phyloP scores from a whole-genome alignment of 2,888 invertebrate species.

The Amiota communis region DNA sequence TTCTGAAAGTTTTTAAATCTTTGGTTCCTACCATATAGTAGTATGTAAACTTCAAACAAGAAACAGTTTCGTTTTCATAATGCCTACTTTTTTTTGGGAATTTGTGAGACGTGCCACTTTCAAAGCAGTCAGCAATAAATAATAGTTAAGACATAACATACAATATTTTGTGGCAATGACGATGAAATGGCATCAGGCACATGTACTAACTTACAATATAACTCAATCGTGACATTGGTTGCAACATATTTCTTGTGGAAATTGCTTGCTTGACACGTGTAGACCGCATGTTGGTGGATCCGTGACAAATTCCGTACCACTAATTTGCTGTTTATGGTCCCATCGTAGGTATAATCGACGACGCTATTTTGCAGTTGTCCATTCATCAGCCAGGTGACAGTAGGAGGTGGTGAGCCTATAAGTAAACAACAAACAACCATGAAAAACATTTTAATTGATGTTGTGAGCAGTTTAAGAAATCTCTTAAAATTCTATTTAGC shows the following conservation, averaged over 20 bases:
- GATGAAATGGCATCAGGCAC: no score
- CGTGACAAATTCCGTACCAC: constrained; percentile 78
- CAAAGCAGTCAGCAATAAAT: no score
- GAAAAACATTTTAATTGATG: constrained; percentile 17
- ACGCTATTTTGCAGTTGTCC: constrained; percentile 74
- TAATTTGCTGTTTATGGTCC: constrained; percentile 77
- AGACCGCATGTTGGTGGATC: constrained; percentile 82
- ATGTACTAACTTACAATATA: constrained; percentile 80
- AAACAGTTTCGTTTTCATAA: no score
- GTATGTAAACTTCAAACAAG: no score
- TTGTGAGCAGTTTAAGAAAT: neutral
- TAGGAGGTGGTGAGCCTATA: constrained; percentile 82
- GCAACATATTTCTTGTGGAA: constrained; percentile 77
- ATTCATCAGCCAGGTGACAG: constrained; percentile 85
- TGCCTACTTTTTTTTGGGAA: no score
- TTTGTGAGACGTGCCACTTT: no score
- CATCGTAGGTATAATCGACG: constrained; percentile 72
- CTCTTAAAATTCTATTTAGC: neutral
- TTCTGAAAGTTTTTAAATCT: no score
- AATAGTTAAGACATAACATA: no score
- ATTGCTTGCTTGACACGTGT: constrained; percentile 86
- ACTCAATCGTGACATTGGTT: constrained; percentile 82
- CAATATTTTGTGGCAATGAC: no score
- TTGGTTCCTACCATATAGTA: no score
- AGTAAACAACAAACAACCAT: constrained; percentile 36